Conservation (phyloP, 2,113 vertebrate genomes). For the Colinus virginianus region DNA sequence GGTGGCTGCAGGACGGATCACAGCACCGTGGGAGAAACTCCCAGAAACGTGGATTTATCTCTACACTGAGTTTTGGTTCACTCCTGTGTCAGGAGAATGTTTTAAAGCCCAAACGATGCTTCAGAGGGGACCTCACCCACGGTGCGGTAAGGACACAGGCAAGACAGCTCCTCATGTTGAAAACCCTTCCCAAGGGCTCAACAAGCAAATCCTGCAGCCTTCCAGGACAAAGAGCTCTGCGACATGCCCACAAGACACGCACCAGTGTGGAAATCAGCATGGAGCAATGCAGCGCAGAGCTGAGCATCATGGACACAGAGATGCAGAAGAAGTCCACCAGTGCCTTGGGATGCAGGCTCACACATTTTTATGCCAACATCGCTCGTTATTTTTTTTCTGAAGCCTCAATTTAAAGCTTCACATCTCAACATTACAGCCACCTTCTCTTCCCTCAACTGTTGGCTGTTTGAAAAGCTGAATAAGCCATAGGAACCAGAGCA, state of each 20-base stretch:
- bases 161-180: neutral
- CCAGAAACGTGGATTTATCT: neutral
- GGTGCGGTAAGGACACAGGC: neutral
- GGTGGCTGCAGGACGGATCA: neutral
- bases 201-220: neutral
- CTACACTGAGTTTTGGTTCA: rapidly evolving
- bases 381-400: neutral
- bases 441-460: neutral
- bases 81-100: rapidly evolving
- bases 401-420: neutral
- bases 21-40: neutral
- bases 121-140: neutral
- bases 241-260: neutral
- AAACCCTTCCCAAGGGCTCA: neutral
- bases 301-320: rapidly evolving
- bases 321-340: neutral
- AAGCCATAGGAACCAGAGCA: neutral
- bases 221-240: neutral
- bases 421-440: rapidly evolving
- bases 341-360: neutral
- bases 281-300: neutral
- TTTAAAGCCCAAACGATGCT: neutral
- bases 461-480: neutral
- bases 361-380: rapidly evolving
- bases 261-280: rapidly evolving